Evolutionary conservation across 2,797 vertebrate genomes (phyloP).

Genomic region (Hephaestus fuliginosus): DNA sequence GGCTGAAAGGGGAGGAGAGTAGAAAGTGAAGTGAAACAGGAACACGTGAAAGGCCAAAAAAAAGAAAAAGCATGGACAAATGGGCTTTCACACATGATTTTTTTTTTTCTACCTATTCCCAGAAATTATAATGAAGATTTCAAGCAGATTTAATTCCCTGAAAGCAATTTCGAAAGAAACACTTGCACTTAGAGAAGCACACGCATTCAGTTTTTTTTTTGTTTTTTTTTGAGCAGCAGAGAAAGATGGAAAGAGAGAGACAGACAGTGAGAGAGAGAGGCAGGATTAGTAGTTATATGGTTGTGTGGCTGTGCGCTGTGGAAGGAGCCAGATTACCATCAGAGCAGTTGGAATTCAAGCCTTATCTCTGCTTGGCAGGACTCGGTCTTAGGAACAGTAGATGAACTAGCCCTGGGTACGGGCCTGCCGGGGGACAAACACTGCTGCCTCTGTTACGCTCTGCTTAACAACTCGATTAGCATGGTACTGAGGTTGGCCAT

Average conservation of each 20-base stretch:
- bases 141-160: slow-evolving; percentile 25
- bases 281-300: slow-evolving; percentile 66
- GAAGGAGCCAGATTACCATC: slow-evolving; percentile 81
- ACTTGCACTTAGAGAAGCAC: background rate
- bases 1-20: background rate
- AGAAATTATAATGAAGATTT: slow-evolving; percentile 26
- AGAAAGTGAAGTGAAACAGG: slow-evolving; percentile 46
- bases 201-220: slow-evolving; percentile 2
- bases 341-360: slow-evolving; percentile 78
- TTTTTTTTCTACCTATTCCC: background rate
- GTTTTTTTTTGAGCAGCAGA: slow-evolving; percentile 24
- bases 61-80: slow-evolving; percentile 23
- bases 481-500: slow-evolving; percentile 50
- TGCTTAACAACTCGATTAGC: slow-evolving; percentile 73
- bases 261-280: slow-evolving; percentile 23
- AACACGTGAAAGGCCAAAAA: slow-evolving; percentile 38
- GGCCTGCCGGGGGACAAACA: slow-evolving; percentile 69
- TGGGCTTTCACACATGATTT: slow-evolving; percentile 9
- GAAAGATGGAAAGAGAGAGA: slow-evolving; percentile 15
- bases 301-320: slow-evolving; percentile 57
- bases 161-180: slow-evolving; percentile 35
- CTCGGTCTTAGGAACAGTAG: slow-evolving; percentile 62
- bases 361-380: slow-evolving; percentile 82
- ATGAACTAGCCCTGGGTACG: slow-evolving; percentile 63
- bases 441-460: slow-evolving; percentile 72